phyloP scores from a whole-genome alignment of 2,888 invertebrate species.

The Drosophila cognata region DNA sequence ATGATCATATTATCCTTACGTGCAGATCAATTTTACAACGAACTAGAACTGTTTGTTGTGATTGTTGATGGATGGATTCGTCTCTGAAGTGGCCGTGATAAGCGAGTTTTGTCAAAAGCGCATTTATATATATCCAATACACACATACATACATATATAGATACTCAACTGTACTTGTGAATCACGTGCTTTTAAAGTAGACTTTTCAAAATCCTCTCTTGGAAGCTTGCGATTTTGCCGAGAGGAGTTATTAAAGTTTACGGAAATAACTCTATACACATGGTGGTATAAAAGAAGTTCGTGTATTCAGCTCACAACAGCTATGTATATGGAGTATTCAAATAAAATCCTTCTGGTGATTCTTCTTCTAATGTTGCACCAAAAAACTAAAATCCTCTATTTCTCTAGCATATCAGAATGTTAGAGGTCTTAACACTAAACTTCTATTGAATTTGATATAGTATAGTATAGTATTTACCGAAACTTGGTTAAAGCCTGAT shows the following conservation, averaged over 20 bases:
- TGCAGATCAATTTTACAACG: not conserved
- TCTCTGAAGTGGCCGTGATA: not conserved
- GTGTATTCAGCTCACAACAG: not conserved
- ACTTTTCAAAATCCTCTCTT: not conserved
- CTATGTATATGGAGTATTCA: not conserved
- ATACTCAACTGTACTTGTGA: not conserved
- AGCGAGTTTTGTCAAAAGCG: not conserved
- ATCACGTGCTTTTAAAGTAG: not conserved
- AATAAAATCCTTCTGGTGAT: no score
- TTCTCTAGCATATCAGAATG: no score
- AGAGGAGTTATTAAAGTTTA: slow-evolving; percentile 5
- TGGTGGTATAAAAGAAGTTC: not conserved
- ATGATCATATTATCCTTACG: not conserved
- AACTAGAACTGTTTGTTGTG: not conserved
- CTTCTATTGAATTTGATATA: no score
- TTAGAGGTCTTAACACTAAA: no score
- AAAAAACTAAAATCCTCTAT: no score
- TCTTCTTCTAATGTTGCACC: no score
- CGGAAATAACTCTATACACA: not conserved
- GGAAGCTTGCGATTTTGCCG: not conserved
- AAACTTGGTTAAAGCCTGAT: no score
- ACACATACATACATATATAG: not conserved
- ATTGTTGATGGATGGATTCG: not conserved
- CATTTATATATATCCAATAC: not conserved
- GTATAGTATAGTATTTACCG: no score